Conservation (phyloP, 2,888 invertebrate species). For the Gymnoscelis rufifasciata region DNA sequence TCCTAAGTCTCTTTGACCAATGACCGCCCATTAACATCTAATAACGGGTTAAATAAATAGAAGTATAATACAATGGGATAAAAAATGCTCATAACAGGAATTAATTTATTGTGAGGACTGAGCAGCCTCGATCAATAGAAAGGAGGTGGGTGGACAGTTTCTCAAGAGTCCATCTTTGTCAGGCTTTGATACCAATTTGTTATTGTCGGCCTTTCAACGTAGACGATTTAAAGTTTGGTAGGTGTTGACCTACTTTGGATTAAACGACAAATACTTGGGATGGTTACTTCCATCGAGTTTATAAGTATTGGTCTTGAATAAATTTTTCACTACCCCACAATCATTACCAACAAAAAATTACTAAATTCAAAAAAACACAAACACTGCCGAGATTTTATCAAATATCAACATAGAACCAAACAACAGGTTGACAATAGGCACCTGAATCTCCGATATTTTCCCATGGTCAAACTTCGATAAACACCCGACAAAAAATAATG, state of each 20-base stretch:
- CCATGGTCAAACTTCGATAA: constrained; percentile 77
- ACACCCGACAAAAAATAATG: constrained; percentile 71
- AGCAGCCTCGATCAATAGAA: constrained; percentile 71
- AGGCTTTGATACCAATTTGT: constrained; percentile 77
- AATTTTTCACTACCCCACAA: no score
- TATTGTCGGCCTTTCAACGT: constrained; percentile 73
- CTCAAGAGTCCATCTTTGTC: constrained; percentile 78
- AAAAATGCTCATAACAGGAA: constrained; percentile 76
- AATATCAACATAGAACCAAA: constrained; percentile 36
- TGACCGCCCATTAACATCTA: constrained; percentile 66
- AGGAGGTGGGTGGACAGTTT: constrained; percentile 77
- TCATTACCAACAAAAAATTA: constrained; percentile 32
- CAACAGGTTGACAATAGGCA: constrained; percentile 73
- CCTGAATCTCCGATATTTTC: constrained; percentile 75
- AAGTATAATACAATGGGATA: constrained; percentile 63
- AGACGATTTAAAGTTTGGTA: constrained; percentile 72
- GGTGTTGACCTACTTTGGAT: constrained; percentile 58
- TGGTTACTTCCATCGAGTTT: no score
- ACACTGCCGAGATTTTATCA: constrained; percentile 56
- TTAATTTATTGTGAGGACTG: constrained; percentile 73
- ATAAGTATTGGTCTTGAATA: no score
- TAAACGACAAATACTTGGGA: constrained; percentile 32
- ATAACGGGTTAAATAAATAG: constrained; percentile 68
- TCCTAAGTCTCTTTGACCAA: constrained; percentile 63
- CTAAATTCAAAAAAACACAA: constrained; percentile 39